Base-by-base conservation (phyloP, 2,113 vertebrate genomes). In the Nesogale talazaci region DNA sequence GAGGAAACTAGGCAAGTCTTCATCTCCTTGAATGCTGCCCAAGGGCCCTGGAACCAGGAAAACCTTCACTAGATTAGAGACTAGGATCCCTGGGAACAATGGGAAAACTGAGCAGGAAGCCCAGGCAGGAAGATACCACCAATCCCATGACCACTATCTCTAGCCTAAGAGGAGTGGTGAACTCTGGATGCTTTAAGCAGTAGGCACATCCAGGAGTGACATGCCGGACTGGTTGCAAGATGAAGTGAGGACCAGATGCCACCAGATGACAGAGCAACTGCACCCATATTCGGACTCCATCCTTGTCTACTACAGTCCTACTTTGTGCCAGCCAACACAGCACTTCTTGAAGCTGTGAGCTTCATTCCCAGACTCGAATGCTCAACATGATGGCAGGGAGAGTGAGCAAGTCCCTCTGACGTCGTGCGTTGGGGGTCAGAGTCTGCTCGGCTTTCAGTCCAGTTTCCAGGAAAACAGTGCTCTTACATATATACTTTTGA, bases 401-500 rank as follows among this genome's bases (percentile, higher is more conserved):
- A 94, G n/a, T 87, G 89, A 93, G 57, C 31, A 69, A 91, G 25
- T 57, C 31, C 16, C 29, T 83, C 40, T 69, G 70, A 83, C n/a
- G 90, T 40, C 15, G 0, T 22, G 17, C 19, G 38, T 25, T 56
- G 5, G 22, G 81, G 20, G 36, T 56, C 7, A 9, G 7, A 86
- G 82, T 76, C 34, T 56, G 57, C 75, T 34, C 6, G 1, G 46
- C 29, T 82, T 82, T 46, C 29, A 31, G 69, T 82, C 81, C 6
- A 34, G n/a, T 87, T 79, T 83, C 67, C 67, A 70, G 69, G 40
- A 94, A 95, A 85, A 77, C 14, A 83, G 22, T 75, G 16, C n/a
- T 86, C 83, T 91, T 81, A 87, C 88, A 65, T 25, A 83, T 14
- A 27, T 20, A 85, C 59, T 72, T 95, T 70, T 52, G 88, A 88